Evolutionary conservation across 2,797 vertebrate species (phyloP).

Genomic region (Petrocephalus sullivani): DNA sequence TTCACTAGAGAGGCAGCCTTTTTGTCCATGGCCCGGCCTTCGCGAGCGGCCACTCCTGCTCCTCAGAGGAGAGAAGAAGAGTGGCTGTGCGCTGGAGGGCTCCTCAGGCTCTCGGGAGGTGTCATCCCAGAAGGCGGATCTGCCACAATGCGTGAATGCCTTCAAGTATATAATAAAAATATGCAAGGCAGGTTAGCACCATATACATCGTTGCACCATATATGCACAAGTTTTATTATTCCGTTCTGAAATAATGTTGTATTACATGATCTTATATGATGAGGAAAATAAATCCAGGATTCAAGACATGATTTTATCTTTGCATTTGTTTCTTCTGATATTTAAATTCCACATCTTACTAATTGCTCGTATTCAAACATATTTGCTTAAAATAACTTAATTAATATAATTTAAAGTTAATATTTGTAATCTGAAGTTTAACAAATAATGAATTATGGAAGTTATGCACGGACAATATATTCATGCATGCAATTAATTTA

Average conservation of each 20-base stretch:
- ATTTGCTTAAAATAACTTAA: background rate
- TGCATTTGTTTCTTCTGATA: background rate
- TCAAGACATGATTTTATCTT: background rate
- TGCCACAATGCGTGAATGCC: background rate
- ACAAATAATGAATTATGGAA: background rate
- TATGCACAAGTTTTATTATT: background rate
- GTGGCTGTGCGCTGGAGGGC: too few species aligned
- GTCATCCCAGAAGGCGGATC: background rate
- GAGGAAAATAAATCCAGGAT: background rate
- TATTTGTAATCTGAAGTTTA: background rate
- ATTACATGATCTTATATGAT: background rate
- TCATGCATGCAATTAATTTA: background rate
- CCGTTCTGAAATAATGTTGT: background rate
- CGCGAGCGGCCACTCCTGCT: conserved; percentile 18
- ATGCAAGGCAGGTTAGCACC: background rate
- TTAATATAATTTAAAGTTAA: background rate
- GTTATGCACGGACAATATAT: background rate
- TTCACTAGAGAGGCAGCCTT: conserved; percentile 46
- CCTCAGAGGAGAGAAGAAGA: conserved; percentile 2
- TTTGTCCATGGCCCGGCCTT: conserved; percentile 41
- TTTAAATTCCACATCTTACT: background rate
- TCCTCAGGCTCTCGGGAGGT: background rate
- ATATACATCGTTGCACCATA: too few species aligned
- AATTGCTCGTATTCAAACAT: background rate
- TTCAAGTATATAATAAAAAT: background rate